Evolutionary conservation across 2,888 invertebrate genomes (phyloP).

Genomic region (Nineta flava): DNA sequence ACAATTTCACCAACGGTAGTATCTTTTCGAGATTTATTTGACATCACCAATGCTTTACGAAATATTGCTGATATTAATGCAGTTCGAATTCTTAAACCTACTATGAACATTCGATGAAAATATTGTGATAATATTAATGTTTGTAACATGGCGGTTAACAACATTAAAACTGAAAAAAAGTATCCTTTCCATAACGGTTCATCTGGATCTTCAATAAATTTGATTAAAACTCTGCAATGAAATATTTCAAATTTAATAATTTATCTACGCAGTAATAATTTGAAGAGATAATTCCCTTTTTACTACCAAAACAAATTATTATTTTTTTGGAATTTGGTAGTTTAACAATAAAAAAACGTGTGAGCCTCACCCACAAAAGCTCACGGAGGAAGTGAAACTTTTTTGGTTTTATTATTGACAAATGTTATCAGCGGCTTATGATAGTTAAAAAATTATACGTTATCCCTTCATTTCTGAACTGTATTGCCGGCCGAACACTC

Average conservation of each 20-base stretch:
- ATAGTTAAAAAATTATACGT: too few species aligned
- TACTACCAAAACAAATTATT: too few species aligned
- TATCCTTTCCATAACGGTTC: conserved; percentile 75
- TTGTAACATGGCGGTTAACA: conserved; percentile 60
- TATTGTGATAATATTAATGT: conserved; percentile 79
- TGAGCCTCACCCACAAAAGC: too few species aligned
- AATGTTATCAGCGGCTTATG: too few species aligned
- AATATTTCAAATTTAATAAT: neutral
- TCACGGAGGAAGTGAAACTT: too few species aligned
- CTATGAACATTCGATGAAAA: conserved; percentile 79
- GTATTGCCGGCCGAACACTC: too few species aligned
- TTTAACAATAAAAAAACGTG: too few species aligned
- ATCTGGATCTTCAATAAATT: conserved; percentile 41
- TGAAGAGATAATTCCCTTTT: too few species aligned
- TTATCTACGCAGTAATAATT: too few species aligned
- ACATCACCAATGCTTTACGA: conserved; percentile 66
- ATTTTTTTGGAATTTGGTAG: too few species aligned
- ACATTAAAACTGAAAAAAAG: conserved; percentile 58
- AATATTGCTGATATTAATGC: conserved; percentile 82
- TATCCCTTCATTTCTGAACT: too few species aligned
- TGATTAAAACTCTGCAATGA: conserved; percentile 48
- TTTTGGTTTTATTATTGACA: too few species aligned
- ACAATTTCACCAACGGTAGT: conserved; percentile 85
- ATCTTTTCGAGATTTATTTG: conserved; percentile 63
- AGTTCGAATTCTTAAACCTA: conserved; percentile 80